Conservation (phyloP, 2,113 vertebrate genomes). For the Limnothrissa miodon region DNA sequence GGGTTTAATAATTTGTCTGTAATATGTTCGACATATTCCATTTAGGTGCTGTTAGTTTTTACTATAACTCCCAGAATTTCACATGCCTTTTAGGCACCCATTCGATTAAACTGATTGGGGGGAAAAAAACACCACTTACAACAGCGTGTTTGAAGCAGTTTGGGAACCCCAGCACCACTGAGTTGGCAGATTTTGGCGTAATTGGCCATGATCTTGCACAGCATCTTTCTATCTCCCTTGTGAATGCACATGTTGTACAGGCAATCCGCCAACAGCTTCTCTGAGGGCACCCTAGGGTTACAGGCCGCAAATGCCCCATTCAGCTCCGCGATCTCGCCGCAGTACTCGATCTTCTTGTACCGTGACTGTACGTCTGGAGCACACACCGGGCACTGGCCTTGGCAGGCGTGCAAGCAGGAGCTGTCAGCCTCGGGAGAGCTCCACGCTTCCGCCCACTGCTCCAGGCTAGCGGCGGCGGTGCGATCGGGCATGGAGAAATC, state of each 20-base stretch:
- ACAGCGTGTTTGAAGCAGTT: constrained; percentile 65
- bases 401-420: constrained; percentile 73
- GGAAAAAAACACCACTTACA: constrained; percentile 60
- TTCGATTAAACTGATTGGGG: neutral
- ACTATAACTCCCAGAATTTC: no score
- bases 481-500: constrained; percentile 47
- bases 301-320: constrained; percentile 69
- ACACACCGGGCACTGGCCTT: constrained; percentile 64
- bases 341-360: constrained; percentile 55
- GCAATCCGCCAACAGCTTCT: constrained; percentile 65
- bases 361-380: constrained; percentile 43
- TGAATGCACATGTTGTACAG: constrained; percentile 70
- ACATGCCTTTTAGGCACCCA: neutral
- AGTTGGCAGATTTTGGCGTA: constrained; percentile 59
- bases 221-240: constrained; percentile 44
- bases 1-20: no score
- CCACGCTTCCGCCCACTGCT: constrained; percentile 69
- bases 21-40: no score
- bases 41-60: no score
- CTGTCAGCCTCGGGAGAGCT: constrained; percentile 59
- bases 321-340: constrained; percentile 59
- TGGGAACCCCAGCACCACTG: constrained; percentile 40
- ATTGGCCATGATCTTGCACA: constrained; percentile 67
- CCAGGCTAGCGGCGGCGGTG: constrained; percentile 18
- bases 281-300: constrained; percentile 48